Evolutionary conservation across 1,140 invertebrate genomes (phyloP), one percentile per base, ranked within the genome.

Genomic region (Batillaria attramentaria): DNA sequence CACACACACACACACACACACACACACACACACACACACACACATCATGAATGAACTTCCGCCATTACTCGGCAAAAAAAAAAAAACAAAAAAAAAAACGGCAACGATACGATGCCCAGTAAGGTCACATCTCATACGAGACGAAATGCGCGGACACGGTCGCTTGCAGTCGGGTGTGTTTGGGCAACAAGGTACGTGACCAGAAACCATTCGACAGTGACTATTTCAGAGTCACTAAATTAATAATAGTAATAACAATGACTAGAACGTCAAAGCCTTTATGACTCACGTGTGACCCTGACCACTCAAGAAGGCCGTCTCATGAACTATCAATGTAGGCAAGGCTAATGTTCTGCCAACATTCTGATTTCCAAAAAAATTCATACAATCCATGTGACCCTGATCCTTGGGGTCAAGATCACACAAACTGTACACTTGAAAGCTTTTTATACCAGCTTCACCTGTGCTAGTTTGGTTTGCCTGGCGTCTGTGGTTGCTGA

Each of bases 11-110:
- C n/a, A 62, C 57, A 62, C 57, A 62, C 57, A 62, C 57, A 62
- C 57, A 62, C 57, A 62, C 57, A 62, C 57, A 62, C 57, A 62
- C 57, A 62, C 57, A 62, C 57, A 62, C 57, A 2, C 57, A 62
- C 57, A 62, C 57, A 62, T 8, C 57, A 35, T 65, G n/a, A 31
- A 72, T 6, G 70, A n/a, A 28, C 41, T 2, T 50, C 70, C 16
- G 28, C 31, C 41, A 72, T 41, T 41, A 28, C 70, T 18, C 24
- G 24, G 24, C 28, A 18, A 3, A 54, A 33, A 72, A 31, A 46
- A n/a, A n/a, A n/a, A n/a, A n/a, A n/a, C n/a, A n/a, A n/a, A n/a
- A n/a, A n/a, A n/a, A n/a, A n/a, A n/a, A n/a, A n/a, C n/a, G n/a
- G n/a, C n/a, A n/a, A n/a, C n/a, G n/a, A n/a, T n/a, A n/a, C n/a